phyloP scores from a whole-genome alignment of 2,113 vertebrate genomes.

The Colossoma macropomum region DNA sequence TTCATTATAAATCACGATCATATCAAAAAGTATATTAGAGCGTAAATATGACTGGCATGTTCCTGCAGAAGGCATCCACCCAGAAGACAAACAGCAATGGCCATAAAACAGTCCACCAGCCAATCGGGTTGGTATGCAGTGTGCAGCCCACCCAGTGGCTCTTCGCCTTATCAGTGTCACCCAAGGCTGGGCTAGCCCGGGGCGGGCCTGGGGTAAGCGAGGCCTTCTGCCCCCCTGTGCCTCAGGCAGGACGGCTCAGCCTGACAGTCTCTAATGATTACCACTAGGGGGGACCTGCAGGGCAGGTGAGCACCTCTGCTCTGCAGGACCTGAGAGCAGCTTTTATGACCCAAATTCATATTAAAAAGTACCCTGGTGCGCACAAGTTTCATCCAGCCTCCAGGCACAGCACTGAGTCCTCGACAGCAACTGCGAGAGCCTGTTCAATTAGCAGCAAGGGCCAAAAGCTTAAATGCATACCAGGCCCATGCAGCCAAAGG shows the following conservation, averaged over 20 bases:
- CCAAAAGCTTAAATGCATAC: not conserved
- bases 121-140: not conserved
- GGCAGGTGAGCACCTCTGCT: slow-evolving; percentile 63
- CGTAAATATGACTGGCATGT: not conserved
- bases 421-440: not conserved
- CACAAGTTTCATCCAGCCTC: not conserved
- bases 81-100: not conserved
- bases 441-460: slow-evolving; percentile 32
- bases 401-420: slow-evolving; percentile 1
- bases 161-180: slow-evolving; percentile 64
- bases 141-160: slow-evolving; percentile 28
- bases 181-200: slow-evolving; percentile 56
- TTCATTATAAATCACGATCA: not conserved
- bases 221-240: slow-evolving; percentile 68
- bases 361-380: slow-evolving; percentile 12
- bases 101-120: not conserved
- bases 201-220: slow-evolving; percentile 67
- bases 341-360: slow-evolving; percentile 67
- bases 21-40: slow-evolving; percentile 4
- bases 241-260: slow-evolving; percentile 60
- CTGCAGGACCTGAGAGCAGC: slow-evolving; percentile 54
- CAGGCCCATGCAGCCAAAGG: not conserved
- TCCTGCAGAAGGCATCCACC: not conserved
- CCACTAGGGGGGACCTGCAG: slow-evolving; percentile 55
- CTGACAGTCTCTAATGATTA: slow-evolving; percentile 69